phyloP scores from a whole-genome alignment of 2,113 vertebrate genomes.

The Pygoscelis antarcticus region DNA sequence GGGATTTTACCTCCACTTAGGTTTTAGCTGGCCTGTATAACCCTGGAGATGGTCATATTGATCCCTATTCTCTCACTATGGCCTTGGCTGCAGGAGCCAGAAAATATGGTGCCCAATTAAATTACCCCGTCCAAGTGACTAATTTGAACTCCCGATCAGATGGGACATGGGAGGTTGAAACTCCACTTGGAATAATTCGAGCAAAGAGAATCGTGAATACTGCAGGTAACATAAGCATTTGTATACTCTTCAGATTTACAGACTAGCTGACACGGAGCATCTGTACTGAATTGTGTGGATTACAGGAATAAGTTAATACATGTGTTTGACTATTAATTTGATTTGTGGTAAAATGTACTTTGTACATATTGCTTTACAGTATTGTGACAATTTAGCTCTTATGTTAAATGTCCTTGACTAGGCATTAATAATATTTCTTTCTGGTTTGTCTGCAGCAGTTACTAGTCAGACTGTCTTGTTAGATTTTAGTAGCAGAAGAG shows the following conservation, averaged over 20 bases:
- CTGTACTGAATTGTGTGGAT: neutral
- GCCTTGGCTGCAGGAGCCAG: slow-evolving; percentile 95
- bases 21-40: slow-evolving; percentile 93
- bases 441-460: neutral
- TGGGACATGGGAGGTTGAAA: slow-evolving; percentile 92
- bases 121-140: slow-evolving; percentile 86
- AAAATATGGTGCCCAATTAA: slow-evolving; percentile 92
- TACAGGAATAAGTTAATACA: neutral
- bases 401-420: neutral
- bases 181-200: slow-evolving; percentile 84
- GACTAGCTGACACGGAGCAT: neutral
- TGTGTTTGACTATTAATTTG: neutral
- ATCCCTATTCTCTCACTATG: slow-evolving; percentile 98
- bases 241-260: neutral
- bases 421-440: neutral
- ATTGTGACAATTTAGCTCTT: neutral
- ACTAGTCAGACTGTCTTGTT: neutral
- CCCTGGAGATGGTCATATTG: slow-evolving; percentile 96
- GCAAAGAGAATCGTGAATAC: slow-evolving; percentile 91
- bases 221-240: slow-evolving; percentile 77
- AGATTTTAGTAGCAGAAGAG: neutral
- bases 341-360: neutral
- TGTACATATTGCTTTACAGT: neutral
- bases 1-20: slow-evolving; percentile 67
- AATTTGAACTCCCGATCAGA: slow-evolving; percentile 78